Conservation (phyloP, 2,888 invertebrate species). For the Pyrocoelia pectoralis region DNA sequence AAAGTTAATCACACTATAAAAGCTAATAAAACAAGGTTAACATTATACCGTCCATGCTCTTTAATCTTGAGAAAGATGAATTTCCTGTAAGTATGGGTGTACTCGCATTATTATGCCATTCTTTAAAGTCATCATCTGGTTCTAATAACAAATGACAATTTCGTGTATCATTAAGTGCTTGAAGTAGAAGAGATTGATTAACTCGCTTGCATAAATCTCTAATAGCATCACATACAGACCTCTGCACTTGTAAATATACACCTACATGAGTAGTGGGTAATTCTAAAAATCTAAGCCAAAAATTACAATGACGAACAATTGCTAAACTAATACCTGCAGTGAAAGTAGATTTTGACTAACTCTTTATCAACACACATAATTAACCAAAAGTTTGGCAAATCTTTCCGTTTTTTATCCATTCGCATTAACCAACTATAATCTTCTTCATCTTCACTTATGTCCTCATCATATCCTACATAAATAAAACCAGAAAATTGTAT, state of each 20-base stretch:
- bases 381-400: slow-evolving; percentile 75
- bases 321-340: slow-evolving; percentile 64
- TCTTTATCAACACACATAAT: slow-evolving; percentile 68
- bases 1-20: slow-evolving; percentile 26
- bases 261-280: slow-evolving; percentile 63
- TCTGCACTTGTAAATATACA: slow-evolving; percentile 63
- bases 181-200: slow-evolving; percentile 74
- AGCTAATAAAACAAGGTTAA: not conserved
- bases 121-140: slow-evolving; percentile 61
- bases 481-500: not conserved
- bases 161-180: slow-evolving; percentile 71
- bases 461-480: slow-evolving; percentile 67
- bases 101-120: slow-evolving; percentile 48
- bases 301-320: not conserved
- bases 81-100: slow-evolving; percentile 49
- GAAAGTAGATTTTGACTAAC: slow-evolving; percentile 71
- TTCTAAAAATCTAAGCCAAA: slow-evolving; percentile 61
- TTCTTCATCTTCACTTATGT: slow-evolving; percentile 68
- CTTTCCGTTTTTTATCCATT: slow-evolving; percentile 62
- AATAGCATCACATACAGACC: slow-evolving; percentile 64
- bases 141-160: slow-evolving; percentile 73
- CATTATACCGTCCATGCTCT: slow-evolving; percentile 54
- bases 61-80: slow-evolving; percentile 51
- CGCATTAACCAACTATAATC: slow-evolving; percentile 66
- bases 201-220: slow-evolving; percentile 69